Percentiles rank a stretch among this genome's conserved stretches.
These are phyloP conservation scores for Bovichtus variegatus DNA, from an alignment of 2,797 vertebrate species.

Conservation along the genomic window DNA sequence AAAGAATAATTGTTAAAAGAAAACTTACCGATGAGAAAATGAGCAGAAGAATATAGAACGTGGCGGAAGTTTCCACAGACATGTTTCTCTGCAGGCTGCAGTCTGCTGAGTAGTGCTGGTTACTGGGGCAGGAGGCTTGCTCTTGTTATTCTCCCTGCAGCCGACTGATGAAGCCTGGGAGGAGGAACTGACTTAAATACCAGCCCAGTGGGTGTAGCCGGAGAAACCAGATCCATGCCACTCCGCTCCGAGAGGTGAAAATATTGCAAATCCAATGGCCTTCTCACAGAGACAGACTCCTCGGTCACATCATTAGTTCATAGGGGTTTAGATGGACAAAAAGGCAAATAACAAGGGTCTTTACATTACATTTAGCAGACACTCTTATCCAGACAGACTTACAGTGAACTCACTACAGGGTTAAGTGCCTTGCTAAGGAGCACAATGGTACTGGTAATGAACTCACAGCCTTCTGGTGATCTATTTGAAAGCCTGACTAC, in stretches of 20 bases:
- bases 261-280: conserved; percentile 73
- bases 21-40: conserved; percentile 66
- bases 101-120: conserved; percentile 43
- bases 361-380: no score
- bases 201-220: conserved; percentile 73
- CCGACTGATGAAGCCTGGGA: conserved; percentile 57
- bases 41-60: conserved; percentile 57
- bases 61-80: conserved; percentile 48
- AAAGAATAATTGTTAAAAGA: not conserved
- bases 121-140: conserved; percentile 10
- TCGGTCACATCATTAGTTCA: conserved; percentile 50
- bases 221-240: conserved; percentile 69
- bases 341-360: not conserved
- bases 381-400: no score
- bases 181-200: conserved; percentile 74
- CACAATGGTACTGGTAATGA: no score
- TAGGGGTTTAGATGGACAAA: not conserved
- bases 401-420: no score
- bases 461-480: no score
- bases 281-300: conserved; percentile 38
- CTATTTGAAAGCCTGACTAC: no score
- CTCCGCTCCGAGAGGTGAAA: conserved; percentile 66
- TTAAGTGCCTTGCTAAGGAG: no score
- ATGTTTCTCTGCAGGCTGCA: conserved; percentile 52
- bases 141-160: conserved; percentile 36